Base-by-base conservation (phyloP, 2,113 vertebrate genomes). In the Indri indri region DNA sequence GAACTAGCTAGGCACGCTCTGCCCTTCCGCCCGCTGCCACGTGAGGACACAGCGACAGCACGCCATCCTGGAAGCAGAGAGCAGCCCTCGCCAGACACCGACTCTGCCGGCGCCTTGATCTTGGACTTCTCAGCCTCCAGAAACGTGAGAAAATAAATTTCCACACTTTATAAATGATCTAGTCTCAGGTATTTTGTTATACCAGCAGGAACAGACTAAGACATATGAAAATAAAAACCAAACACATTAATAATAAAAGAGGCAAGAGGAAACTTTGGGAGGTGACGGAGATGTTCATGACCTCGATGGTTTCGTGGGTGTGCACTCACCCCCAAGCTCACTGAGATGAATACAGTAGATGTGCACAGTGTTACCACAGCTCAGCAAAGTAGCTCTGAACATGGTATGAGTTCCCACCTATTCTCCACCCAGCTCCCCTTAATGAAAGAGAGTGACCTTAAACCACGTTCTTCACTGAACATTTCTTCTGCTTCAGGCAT, bases 401-500 rank as follows among this genome's bases (percentile, higher is more conserved):
- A 12, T 17, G 32, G 45, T 4, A 3, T 7, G 52, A 65, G 68
- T 30, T 70, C 30, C 45, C 61, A 23, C 42, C 1, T 7, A 27
- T 10, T 14, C 54, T 34, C 40, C 52, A 18, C 6, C 6, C 27
- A 54, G 71, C 50, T 79, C 11, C 17, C 27, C 34, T 32, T 3
- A 10, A 20, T 7, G 32, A 61, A 30, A 23, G 37, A 52, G 23
- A 23, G 23, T 0, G 23, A 17, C 2, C 2, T 0, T 11, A 30
- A 25, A 30, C 4, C 0, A 30, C 8, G 4, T 3, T 6, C 66
- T 54, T n/a, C 8, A 30, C 1, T 37, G n/a, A 45, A 3, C 9
- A 13, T 6, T 9, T 70, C 52, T 25, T 59, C 52, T 66, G 47
- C 18, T 68, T n/a, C 42, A 20, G 45, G 16, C 3, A 17, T 59